These are phyloP conservation scores for Seira sanloemensis DNA, from an alignment of 2,888 invertebrate genomes.

Conservation along the genomic window DNA sequence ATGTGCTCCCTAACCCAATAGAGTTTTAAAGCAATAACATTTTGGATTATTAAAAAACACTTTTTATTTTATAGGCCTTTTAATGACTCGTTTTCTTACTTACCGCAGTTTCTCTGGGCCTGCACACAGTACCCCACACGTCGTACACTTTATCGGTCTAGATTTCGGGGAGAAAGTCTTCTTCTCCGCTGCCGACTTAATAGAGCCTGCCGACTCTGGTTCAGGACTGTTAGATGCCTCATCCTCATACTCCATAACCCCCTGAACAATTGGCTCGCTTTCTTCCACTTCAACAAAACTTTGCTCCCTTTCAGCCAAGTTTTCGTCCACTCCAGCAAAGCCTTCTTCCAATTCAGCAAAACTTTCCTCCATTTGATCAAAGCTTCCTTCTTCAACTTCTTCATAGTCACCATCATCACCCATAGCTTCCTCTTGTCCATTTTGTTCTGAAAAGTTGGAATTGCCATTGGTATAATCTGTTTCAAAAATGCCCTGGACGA, in stretches of 20 bases:
- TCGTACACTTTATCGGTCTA: slow-evolving; percentile 40
- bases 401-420: not conserved
- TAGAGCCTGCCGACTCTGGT: not conserved
- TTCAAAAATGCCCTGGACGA: slow-evolving; percentile 23
- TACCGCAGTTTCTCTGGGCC: slow-evolving; percentile 36
- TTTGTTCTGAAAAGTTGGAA: not conserved
- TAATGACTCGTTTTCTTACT: no score
- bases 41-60: not conserved
- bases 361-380: no score
- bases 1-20: slow-evolving; percentile 39
- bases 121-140: slow-evolving; percentile 16
- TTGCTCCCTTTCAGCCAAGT: no score
- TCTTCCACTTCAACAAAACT: no score
- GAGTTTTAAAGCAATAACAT: no score
- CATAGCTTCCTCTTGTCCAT: not conserved
- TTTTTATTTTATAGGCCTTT: not conserved
- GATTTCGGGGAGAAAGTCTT: slow-evolving; percentile 27
- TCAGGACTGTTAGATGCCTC: not conserved
- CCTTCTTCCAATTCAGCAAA: no score
- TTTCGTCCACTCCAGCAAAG: no score
- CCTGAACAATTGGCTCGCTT: not conserved
- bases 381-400: not conserved
- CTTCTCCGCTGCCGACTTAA: not conserved
- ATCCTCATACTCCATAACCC: not conserved
- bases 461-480: slow-evolving; percentile 1